Base-by-base conservation (phyloP, 2,113 vertebrate genomes). In the Crotophaga sulcirostris region DNA sequence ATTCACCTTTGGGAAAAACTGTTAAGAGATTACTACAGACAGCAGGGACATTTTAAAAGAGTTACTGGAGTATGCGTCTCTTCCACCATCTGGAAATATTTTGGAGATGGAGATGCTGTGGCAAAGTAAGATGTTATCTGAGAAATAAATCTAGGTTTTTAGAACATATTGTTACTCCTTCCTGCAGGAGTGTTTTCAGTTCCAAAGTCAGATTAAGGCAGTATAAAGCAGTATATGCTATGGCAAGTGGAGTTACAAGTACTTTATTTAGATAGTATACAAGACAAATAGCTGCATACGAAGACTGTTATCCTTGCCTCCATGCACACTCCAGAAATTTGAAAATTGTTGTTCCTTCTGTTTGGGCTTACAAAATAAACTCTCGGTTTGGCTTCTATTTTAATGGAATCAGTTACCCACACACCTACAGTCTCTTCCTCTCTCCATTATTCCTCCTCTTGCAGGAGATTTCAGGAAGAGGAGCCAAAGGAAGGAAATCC, bases 301-400 rank as follows among this genome's bases (percentile, higher is more conserved):
- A 73, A 74, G 36, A 34, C 19, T 80, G 0, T 68, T 45, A 56
- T 74, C 11, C 4, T 70, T 0, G 0, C 40, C 40, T 85, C 9
- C 25, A 33, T 6, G 6, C 7, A 45, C 7, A 23, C 51, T 62
- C 62, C n/a, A 40, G 59, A 59, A 42, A 33, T 82, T 84, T 55
- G 66, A 2, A 19, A 59, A 28, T 33, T 64, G 2, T 17, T 40
- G 9, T 77, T 89, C 31, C 31, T 69, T 76, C 49, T 75, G 10
- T 68, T 90, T 84, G 36, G 25, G 62, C 6, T 72, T 68, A 29
- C 2, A 33, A 25, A 87, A 47, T 7, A 3, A 85, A 78, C 63
- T 82, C 19, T 74, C 24, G 25, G 8, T 84, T 90, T 91, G 25
- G 19, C 38, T 86, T 93, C 67, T 69, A 4, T 60, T 86, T 89